Percentiles rank a stretch among this genome's conserved stretches.
Conservation (phyloP, 2,888 invertebrate species). For the Caenorhabditis sp. region DNA sequence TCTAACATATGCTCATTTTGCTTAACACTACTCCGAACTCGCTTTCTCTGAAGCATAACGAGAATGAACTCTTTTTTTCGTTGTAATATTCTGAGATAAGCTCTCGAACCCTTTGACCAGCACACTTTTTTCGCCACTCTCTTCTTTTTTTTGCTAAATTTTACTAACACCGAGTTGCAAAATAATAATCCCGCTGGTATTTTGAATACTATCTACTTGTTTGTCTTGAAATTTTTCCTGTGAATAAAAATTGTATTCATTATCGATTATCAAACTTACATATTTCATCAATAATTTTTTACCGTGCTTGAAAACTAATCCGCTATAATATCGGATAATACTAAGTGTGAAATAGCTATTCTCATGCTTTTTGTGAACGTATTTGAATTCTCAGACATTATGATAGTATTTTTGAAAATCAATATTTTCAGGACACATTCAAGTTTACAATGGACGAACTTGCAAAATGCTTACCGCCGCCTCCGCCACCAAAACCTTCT, state of each 20-base stretch:
- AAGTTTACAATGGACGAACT: constrained; percentile 58
- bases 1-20: constrained; percentile 15
- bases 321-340: no score
- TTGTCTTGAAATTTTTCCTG: no score
- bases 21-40: constrained; percentile 38
- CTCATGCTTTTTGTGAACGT: no score
- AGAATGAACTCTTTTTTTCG: constrained; percentile 39
- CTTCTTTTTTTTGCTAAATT: constrained; percentile 16
- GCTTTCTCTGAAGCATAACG: constrained; percentile 24
- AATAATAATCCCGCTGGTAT: background rate
- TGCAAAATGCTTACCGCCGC: constrained; percentile 53
- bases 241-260: no score
- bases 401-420: background rate
- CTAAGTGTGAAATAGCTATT: no score
- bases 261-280: no score
- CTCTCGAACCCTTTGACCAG: constrained; percentile 25
- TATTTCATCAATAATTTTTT: no score
- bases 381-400: background rate
- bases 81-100: constrained; percentile 27
- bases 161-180: background rate
- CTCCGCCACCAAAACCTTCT: constrained; percentile 38
- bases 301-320: no score
- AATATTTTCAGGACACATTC: constrained; percentile 43
- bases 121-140: constrained; percentile 3
- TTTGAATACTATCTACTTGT: no score